Evolutionary conservation across 2,888 invertebrate species (phyloP).

Genomic region (Drosophila niveifrons): DNA sequence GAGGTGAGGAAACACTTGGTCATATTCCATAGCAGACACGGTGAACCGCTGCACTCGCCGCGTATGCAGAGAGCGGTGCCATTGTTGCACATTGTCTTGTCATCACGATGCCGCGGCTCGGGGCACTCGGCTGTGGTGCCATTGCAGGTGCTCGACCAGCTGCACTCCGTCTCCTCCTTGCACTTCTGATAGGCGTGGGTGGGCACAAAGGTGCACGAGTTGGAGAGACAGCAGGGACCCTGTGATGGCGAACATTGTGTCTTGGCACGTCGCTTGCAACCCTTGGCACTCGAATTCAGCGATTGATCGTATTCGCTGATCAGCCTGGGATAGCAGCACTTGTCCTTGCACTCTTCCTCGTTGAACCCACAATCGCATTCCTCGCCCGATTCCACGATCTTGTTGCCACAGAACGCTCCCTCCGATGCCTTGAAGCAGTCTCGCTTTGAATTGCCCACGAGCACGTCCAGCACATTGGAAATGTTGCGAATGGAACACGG

Average conservation of each 20-base stretch:
- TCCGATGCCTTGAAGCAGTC: constrained; percentile 97
- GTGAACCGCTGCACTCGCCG: constrained; percentile 97
- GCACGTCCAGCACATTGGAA: constrained; percentile 96
- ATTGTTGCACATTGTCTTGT: constrained; percentile 98
- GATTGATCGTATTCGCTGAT: constrained; percentile 90
- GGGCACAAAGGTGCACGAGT: constrained; percentile 91
- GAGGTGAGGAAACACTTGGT: constrained; percentile 97
- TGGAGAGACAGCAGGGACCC: constrained; percentile 97
- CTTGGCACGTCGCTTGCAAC: constrained; percentile 91
- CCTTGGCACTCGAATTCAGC: constrained; percentile 90
- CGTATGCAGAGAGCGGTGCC: constrained; percentile 94
- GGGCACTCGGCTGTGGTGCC: constrained; percentile 96
- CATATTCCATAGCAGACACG: constrained; percentile 97
- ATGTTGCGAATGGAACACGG: constrained; percentile 97
- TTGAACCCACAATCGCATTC: constrained; percentile 99
- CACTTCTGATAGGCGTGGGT: constrained; percentile 89
- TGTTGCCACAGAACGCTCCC: constrained; percentile 99
- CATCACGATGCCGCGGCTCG: constrained; percentile 90
- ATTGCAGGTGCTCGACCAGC: constrained; percentile 94
- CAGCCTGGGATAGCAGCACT: constrained; percentile 96
- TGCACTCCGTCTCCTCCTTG: constrained; percentile 95
- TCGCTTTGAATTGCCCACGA: constrained; percentile 94
- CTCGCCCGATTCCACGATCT: constrained; percentile 98
- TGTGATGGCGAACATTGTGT: constrained; percentile 96
- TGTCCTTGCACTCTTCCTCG: constrained; percentile 95